phyloP scores from a whole-genome alignment of 2,888 invertebrate genomes.

The Yponomeuta malinellus region DNA sequence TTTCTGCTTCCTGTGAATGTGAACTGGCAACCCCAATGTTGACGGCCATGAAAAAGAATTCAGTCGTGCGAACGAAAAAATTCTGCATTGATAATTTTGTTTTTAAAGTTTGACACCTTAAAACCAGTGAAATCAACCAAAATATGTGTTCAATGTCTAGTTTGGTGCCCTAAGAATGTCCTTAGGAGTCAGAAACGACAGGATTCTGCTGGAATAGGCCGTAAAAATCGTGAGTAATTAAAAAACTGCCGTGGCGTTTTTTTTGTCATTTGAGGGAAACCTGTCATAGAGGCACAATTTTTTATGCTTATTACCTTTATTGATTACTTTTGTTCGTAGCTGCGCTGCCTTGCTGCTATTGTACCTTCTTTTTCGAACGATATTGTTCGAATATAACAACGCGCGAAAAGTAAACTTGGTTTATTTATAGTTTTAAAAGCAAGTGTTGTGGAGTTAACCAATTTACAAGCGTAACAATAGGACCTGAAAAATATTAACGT shows the following conservation, averaged over 20 bases:
- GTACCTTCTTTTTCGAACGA: not conserved
- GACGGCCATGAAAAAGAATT: constrained; percentile 44
- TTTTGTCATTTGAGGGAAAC: constrained; percentile 12
- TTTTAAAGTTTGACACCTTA: not conserved
- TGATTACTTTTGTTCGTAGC: constrained; percentile 14
- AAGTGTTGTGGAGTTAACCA: not conserved
- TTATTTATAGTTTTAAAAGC: not conserved
- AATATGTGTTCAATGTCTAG: constrained; percentile 5
- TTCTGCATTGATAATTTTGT: constrained; percentile 32
- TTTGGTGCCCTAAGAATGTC: not conserved
- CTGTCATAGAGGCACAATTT: constrained; percentile 11
- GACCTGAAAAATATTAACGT: not conserved
- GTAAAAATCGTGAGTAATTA: constrained; percentile 14
- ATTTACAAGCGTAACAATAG: not conserved
- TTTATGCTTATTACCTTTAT: constrained; percentile 16
- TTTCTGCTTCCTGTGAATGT: not conserved
- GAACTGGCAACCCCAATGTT: constrained; percentile 36
- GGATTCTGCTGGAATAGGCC: not conserved
- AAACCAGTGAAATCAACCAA: constrained; percentile 8
- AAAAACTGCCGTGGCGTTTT: constrained; percentile 8
- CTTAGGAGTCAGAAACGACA: not conserved
- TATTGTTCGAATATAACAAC: not conserved
- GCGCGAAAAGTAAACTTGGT: constrained; percentile 1
- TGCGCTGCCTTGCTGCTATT: not conserved
- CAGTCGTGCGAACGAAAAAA: constrained; percentile 46